phyloP scores from a whole-genome alignment of 2,113 vertebrate genomes.

The Gnathonemus longibarbis region DNA sequence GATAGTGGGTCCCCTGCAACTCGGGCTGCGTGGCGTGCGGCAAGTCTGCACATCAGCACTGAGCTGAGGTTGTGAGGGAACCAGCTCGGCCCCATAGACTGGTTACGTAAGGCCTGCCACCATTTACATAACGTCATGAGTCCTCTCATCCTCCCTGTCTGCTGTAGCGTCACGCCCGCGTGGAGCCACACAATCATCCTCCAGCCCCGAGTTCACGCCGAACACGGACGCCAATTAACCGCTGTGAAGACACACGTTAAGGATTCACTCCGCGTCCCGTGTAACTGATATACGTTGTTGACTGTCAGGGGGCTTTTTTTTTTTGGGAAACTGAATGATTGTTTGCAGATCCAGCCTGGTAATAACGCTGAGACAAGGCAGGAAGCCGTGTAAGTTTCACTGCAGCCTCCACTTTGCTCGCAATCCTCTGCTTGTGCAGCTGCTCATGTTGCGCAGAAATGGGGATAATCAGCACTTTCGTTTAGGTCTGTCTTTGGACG shows the following conservation, averaged over 20 bases:
- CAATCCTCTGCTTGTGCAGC: not conserved
- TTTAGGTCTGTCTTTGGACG: no score
- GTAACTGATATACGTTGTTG: not conserved
- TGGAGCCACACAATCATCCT: not conserved
- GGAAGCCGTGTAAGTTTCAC: not conserved
- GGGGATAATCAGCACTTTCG: not conserved
- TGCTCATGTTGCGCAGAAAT: not conserved
- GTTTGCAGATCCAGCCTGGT: not conserved
- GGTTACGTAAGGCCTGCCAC: constrained; percentile 25
- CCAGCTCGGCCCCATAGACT: constrained; percentile 17
- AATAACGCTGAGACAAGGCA: not conserved
- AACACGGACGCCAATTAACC: not conserved
- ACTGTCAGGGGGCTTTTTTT: not conserved
- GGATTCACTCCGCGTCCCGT: not conserved
- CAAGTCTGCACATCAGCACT: not conserved
- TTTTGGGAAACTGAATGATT: not conserved
- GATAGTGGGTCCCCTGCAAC: not conserved
- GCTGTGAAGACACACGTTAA: not conserved
- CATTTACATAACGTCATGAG: constrained; percentile 26
- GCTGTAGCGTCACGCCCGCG: not conserved
- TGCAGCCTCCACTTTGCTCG: not conserved
- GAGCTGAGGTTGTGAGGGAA: not conserved
- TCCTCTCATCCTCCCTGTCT: not conserved
- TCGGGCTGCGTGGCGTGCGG: not conserved
- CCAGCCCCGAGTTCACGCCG: not conserved